Percentiles rank a stretch among this genome's conserved stretches.
Evolutionary conservation across 1,140 invertebrate species (phyloP).

Genomic region (Drosophila ohnishii): DNA sequence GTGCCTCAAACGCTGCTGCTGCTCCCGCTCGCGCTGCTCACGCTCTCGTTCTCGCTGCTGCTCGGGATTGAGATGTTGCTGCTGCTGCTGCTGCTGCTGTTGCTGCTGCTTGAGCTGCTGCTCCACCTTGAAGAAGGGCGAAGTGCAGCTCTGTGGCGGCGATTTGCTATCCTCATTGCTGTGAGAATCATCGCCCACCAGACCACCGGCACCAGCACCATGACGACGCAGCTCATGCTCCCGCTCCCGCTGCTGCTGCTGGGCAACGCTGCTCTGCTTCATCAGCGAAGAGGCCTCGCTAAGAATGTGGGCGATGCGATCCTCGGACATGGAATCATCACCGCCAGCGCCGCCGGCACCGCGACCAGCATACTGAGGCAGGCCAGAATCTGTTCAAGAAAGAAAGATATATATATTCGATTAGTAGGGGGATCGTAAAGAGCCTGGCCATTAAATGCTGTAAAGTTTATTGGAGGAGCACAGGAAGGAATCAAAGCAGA

Average conservation of each 20-base stretch:
- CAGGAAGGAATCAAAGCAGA: neutral
- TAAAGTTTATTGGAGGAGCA: constrained; percentile 62
- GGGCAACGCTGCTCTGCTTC: constrained; percentile 82
- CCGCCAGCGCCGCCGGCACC: constrained; percentile 84
- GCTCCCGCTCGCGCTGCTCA: constrained; percentile 81
- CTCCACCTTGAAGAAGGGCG: constrained; percentile 88
- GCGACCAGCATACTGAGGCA: constrained; percentile 86
- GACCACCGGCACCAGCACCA: neutral
- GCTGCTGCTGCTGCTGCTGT: constrained; percentile 70
- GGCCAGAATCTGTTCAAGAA: constrained; percentile 84
- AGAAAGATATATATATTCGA: neutral
- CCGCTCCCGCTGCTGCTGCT: constrained; percentile 32
- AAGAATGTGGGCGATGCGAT: constrained; percentile 96
- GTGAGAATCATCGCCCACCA: constrained; percentile 84
- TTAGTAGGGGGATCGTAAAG: constrained; percentile 59
- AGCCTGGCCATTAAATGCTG: constrained; percentile 63
- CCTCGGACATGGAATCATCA: constrained; percentile 93
- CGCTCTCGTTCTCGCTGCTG: constrained; percentile 87
- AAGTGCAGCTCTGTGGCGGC: constrained; percentile 89
- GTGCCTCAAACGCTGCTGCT: constrained; percentile 91
- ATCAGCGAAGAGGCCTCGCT: constrained; percentile 93
- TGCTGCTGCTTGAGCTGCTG: constrained; percentile 58
- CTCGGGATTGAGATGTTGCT: constrained; percentile 80
- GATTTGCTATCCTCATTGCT: constrained; percentile 93
- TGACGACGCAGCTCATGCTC: constrained; percentile 56